phyloP scores from a whole-genome alignment of 2,888 invertebrate genomes.

The Cordilura impudica region DNA sequence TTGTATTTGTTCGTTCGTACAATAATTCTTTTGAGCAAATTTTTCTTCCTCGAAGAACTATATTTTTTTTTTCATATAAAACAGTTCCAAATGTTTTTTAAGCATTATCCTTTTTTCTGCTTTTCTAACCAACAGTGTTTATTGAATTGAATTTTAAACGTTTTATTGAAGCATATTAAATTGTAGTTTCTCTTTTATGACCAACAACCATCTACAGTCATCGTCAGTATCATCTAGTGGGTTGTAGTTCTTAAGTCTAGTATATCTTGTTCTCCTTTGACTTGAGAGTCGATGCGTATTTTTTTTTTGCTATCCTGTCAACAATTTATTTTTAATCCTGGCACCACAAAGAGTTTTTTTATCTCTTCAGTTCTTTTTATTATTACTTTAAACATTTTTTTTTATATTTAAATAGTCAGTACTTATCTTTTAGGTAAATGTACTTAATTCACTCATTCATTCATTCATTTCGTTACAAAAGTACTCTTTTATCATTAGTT shows the following conservation, averaged over 20 bases:
- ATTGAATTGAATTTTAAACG: conserved; percentile 64
- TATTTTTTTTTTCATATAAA: conserved; percentile 26
- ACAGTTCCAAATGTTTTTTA: conserved; percentile 48
- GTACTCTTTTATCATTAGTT: conserved; percentile 26
- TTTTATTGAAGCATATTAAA: conserved; percentile 63
- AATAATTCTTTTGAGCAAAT: not conserved
- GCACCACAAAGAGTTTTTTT: conserved; percentile 52
- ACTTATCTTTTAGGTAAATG: conserved; percentile 61
- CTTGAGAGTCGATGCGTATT: conserved; percentile 53
- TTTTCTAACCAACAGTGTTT: conserved; percentile 28
- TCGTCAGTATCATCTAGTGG: conserved; percentile 41
- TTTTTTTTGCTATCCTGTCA: conserved; percentile 44
- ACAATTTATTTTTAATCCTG: conserved; percentile 51
- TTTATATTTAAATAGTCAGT: conserved; percentile 55
- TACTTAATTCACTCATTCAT: conserved; percentile 50
- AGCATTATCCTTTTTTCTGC: conserved; percentile 36
- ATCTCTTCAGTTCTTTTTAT: conserved; percentile 22
- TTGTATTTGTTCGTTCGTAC: conserved; percentile 15
- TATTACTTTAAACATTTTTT: conserved; percentile 54
- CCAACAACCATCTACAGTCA: conserved; percentile 24
- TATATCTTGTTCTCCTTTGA: conserved; percentile 48
- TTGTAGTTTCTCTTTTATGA: conserved; percentile 54
- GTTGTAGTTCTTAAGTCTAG: conserved; percentile 50
- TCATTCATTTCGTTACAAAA: conserved; percentile 45
- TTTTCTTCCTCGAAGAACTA: conserved; percentile 34